Conservation (phyloP, 2,888 invertebrate species). For the Tuberolachnus salignus region DNA sequence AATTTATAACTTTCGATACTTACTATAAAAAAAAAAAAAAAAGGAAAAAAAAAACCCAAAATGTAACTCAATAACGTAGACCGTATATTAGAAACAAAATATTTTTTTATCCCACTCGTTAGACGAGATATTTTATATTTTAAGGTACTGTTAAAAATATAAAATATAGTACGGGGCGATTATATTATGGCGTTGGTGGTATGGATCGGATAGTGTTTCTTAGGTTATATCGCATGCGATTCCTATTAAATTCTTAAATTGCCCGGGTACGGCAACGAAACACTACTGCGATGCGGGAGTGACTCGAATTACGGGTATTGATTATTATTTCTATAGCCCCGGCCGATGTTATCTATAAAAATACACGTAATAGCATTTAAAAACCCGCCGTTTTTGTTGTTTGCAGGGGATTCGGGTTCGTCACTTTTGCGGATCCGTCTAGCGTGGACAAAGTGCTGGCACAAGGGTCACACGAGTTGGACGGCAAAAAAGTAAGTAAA, state of each 20-base stretch:
- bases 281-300: background rate
- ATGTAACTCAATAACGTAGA: too few relatives aligned
- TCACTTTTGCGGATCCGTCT: constrained; percentile 97
- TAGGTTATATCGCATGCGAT: background rate
- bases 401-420: constrained; percentile 99
- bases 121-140: too few relatives aligned
- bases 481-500: constrained; percentile 95
- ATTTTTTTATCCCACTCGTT: too few relatives aligned
- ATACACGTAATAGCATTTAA: background rate
- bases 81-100: too few relatives aligned
- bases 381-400: constrained; percentile 46
- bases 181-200: too few relatives aligned
- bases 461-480: constrained; percentile 97
- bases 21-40: too few relatives aligned
- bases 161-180: too few relatives aligned
- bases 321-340: background rate
- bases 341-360: background rate
- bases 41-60: too few relatives aligned
- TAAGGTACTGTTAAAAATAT: too few relatives aligned
- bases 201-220: background rate
- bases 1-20: too few relatives aligned
- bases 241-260: constrained; percentile 12
- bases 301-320: background rate
- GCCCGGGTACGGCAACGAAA: constrained; percentile 8
- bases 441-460: constrained; percentile 99